Evolutionary conservation across 1,140 invertebrate species (phyloP), one percentile per base, ranked within the genome.

Genomic region (Drosophila gunungcola): DNA sequence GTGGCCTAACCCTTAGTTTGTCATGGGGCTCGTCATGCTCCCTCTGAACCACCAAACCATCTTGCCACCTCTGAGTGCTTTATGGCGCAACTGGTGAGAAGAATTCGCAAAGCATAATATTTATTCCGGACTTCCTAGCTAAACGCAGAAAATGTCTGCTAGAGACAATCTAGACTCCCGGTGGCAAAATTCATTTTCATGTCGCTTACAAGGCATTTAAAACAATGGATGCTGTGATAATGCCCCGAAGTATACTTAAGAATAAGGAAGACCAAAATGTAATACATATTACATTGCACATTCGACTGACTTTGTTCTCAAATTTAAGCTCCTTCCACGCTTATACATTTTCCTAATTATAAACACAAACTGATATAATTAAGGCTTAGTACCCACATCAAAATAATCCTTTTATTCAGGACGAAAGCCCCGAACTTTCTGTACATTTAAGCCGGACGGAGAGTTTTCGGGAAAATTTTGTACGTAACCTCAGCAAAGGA

Each of bases 1-100:
- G 78, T 67, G 73, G 63, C 65, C 62, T 27, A 65, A 29, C n/a
- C 42, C 51, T 43, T 78, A 68, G 13, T 73, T 83, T 86, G 76
- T 70, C 74, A 61, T 77, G n/a, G 38, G 25, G 34, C 21, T 61
- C 36, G 27, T 54, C 73, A 54, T 27, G 46, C 64, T 27, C 64
- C 67, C 61, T 52, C 48, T 21, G 12, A 60, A 39, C 61, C 65
- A n/a, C 25, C 46, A 29, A 25, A n/a, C 12, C 25, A 38, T 29
- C 27, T 55, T 42, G 9, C 61, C 21, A 60, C 62, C 27, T 7
- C 51, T 39, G 65, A 57, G 65, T 72, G 64, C 27, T 70, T 72
- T 72, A 70, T 55, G 68, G 68, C 68, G 68, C 68, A 72, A 72
- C 68, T 72, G 68, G 68, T 72, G 65, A 57, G 11, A 72, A 49